A percentile compares a stretch with the other conserved stretches of the same genome.
Conservation (phyloP, 2,888 invertebrate species). For the Pimpla rufipes region DNA sequence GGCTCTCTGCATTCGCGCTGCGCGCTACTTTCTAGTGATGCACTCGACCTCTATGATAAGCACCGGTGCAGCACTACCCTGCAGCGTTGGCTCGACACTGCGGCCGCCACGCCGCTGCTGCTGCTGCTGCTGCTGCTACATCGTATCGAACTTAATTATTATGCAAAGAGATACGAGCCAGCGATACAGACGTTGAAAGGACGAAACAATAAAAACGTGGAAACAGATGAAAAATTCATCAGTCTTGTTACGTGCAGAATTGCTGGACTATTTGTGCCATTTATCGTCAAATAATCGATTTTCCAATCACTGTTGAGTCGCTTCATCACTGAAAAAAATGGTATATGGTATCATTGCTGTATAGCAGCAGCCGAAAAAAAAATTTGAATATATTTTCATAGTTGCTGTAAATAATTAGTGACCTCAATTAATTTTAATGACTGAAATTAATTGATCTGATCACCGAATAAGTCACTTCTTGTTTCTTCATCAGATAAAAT, state of each 20-base stretch:
- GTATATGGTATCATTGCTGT: too few relatives aligned
- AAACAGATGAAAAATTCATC: constrained; percentile 32
- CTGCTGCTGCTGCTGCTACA: constrained; percentile 12
- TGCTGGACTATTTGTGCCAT: too few relatives aligned
- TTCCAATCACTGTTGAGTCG: too few relatives aligned
- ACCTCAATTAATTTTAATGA: too few relatives aligned
- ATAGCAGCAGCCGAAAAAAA: too few relatives aligned
- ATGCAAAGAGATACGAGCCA: constrained; percentile 69
- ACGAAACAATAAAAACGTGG: constrained; percentile 30
- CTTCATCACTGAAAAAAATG: too few relatives aligned
- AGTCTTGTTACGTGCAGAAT: background rate
- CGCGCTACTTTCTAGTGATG: constrained; percentile 73
- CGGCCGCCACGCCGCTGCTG: background rate
- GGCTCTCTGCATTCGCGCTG: constrained; percentile 48
- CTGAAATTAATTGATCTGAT: too few relatives aligned
- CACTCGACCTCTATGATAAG: constrained; percentile 76
- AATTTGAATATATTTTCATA: too few relatives aligned
- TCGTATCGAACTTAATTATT: constrained; percentile 77
- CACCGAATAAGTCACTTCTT: too few relatives aligned
- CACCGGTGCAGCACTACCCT: constrained; percentile 66
- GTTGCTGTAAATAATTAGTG: too few relatives aligned
- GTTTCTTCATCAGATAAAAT: too few relatives aligned
- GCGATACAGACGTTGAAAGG: constrained; percentile 34
- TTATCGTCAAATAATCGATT: too few relatives aligned
- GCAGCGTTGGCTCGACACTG: constrained; percentile 36